Evolutionary conservation across 2,888 invertebrate species (phyloP).

Genomic region (Vannuccia rotundouncinata): DNA sequence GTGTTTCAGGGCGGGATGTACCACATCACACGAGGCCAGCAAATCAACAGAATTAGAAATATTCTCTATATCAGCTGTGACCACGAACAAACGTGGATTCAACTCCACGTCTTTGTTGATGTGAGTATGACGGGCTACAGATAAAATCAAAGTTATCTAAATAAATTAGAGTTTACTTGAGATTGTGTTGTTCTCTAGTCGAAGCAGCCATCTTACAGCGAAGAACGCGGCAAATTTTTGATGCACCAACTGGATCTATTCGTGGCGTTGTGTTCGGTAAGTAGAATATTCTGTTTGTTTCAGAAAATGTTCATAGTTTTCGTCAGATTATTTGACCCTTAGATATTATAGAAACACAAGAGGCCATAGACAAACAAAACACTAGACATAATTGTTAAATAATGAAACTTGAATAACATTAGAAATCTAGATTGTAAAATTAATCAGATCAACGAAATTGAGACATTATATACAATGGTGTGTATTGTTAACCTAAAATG

Average conservation of each 20-base stretch:
- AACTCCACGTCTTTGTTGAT: constrained; percentile 40
- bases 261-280: constrained; percentile 40
- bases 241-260: constrained; percentile 40
- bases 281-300: constrained; percentile 17
- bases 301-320: not conserved
- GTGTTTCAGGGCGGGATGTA: constrained; percentile 40
- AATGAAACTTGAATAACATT: too few species aligned
- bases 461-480: too few species aligned
- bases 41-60: constrained; percentile 37
- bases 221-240: constrained; percentile 41
- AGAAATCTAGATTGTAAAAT: too few species aligned
- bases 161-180: not conserved
- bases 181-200: too few species aligned
- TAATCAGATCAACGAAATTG: too few species aligned
- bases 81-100: constrained; percentile 35
- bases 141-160: constrained; percentile 5
- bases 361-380: too few species aligned
- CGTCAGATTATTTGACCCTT: too few species aligned
- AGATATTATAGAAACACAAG: too few species aligned
- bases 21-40: constrained; percentile 39
- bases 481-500: too few species aligned
- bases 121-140: constrained; percentile 33
- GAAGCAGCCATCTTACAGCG: constrained; percentile 25
- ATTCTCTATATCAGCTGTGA: constrained; percentile 41
- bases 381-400: too few species aligned